A percentile compares a stretch with the other conserved stretches of the same genome.
These are phyloP conservation scores for Lordiphosa mommai DNA, from an alignment of 1,140 invertebrate genomes.

Conservation along the genomic window DNA sequence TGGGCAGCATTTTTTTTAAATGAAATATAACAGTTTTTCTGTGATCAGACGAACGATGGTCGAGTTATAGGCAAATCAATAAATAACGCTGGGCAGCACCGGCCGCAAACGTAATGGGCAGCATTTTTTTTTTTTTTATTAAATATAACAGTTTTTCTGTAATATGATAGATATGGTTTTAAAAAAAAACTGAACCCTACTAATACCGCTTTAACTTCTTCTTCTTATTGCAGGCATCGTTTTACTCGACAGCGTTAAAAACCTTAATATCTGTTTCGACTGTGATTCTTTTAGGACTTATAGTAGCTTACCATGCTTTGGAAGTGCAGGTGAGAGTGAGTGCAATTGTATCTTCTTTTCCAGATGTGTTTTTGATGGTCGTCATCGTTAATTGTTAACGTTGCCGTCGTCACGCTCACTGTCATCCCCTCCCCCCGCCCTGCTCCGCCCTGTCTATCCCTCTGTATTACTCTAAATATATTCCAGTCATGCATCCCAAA, in stretches of 20 bases:
- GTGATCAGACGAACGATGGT: too few relatives aligned
- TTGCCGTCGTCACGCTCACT: conserved; percentile 67
- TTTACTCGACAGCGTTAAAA: conserved; percentile 98
- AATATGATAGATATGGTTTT: too few relatives aligned
- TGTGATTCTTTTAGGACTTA: conserved; percentile 98
- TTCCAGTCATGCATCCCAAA: conserved; percentile 16
- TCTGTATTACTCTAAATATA: conserved; percentile 27
- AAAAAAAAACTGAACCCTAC: neutral
- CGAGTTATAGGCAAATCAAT: too few relatives aligned
- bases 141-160: too few relatives aligned
- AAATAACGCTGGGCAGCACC: too few relatives aligned
- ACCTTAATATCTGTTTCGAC: conserved; percentile 99
- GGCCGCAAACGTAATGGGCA: too few relatives aligned
- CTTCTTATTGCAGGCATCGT: conserved; percentile 90
- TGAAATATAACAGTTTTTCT: too few relatives aligned
- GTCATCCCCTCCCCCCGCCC: conserved; percentile 11
- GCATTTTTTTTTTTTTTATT: too few relatives aligned
- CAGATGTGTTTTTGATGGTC: conserved; percentile 71
- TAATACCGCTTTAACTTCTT: conserved; percentile 5
- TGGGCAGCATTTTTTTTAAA: too few relatives aligned
- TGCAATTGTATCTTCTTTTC: conserved; percentile 74
- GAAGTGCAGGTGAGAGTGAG: conserved; percentile 95
- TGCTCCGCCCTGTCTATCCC: conserved; percentile 22
- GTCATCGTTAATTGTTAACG: conserved; percentile 76
- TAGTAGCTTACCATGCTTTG: conserved; percentile 99